Percentiles rank a stretch among this genome's conserved stretches.
These are phyloP conservation scores for Carduelis carduelis DNA, from an alignment of 2,797 vertebrate genomes.

Conservation along the genomic window DNA sequence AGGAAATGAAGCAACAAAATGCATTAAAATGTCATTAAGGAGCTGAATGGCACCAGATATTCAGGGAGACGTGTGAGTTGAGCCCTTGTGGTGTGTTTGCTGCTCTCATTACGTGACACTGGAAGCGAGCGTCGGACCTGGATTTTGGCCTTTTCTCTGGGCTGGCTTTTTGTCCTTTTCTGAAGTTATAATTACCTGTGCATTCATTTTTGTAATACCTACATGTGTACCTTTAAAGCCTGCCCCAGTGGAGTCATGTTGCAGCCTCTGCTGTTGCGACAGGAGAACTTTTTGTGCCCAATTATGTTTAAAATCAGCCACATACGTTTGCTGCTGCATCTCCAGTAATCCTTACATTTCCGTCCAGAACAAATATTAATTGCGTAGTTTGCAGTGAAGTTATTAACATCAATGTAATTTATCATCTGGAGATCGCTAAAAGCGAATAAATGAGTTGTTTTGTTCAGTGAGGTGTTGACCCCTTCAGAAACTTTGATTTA, in stretches of 20 bases:
- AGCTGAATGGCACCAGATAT: not conserved
- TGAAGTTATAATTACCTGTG: constrained; percentile 44
- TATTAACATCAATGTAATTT: constrained; percentile 78
- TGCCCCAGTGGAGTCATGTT: not conserved
- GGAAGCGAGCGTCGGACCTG: not conserved
- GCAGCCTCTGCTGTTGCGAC: constrained; percentile 7
- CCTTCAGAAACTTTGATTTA: constrained; percentile 74
- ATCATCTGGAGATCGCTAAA: constrained; percentile 77
- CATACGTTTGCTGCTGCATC: constrained; percentile 10
- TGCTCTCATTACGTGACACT: not conserved
- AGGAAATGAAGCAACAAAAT: constrained; percentile 61
- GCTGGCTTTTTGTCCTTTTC: not conserved
- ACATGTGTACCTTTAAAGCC: not conserved
- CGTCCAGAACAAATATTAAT: constrained; percentile 66
- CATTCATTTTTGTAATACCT: not conserved
- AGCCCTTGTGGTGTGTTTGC: not conserved
- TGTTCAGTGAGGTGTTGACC: constrained; percentile 78
- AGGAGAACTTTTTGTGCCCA: constrained; percentile 51
- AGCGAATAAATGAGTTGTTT: constrained; percentile 79
- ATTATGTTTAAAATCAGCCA: constrained; percentile 48
- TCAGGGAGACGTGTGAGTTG: not conserved
- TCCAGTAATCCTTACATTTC: constrained; percentile 56
- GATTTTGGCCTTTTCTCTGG: not conserved
- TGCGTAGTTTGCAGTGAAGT: constrained; percentile 68
- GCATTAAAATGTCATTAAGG: constrained; percentile 43